Conservation (phyloP, 2,797 vertebrate species). For the Apogon hyalosoma region DNA sequence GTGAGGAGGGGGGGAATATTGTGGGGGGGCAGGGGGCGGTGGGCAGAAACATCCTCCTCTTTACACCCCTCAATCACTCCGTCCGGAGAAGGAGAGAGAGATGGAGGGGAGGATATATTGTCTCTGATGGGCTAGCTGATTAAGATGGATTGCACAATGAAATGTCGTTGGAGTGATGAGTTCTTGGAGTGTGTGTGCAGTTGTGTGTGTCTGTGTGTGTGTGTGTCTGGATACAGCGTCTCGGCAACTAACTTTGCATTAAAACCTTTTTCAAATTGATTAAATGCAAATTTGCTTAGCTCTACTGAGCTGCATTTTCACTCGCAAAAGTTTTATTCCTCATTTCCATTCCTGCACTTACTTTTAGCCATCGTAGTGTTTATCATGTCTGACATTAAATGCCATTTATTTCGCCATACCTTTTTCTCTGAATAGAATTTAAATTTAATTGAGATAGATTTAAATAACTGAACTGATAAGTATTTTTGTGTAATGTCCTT, state of each 20-base stretch:
- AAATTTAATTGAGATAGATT: slow-evolving; percentile 57
- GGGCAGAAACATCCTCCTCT: slow-evolving; percentile 84
- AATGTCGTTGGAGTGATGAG: slow-evolving; percentile 79
- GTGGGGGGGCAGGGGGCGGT: slow-evolving; percentile 57
- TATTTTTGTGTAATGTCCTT: slow-evolving; percentile 38
- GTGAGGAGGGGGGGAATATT: slow-evolving; percentile 47
- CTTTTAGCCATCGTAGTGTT: slow-evolving; percentile 26
- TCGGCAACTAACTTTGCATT: slow-evolving; percentile 77
- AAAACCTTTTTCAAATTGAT: slow-evolving; percentile 80
- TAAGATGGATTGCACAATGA: slow-evolving; percentile 86
- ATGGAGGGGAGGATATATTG: slow-evolving; percentile 85
- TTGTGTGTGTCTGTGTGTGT: slow-evolving; percentile 19
- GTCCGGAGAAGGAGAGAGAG: slow-evolving; percentile 75
- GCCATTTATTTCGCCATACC: slow-evolving; percentile 39
- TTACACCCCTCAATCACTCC: slow-evolving; percentile 87
- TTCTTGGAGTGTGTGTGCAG: slow-evolving; percentile 57
- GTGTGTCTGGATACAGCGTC: slow-evolving; percentile 37
- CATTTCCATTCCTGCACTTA: slow-evolving; percentile 53
- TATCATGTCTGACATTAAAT: slow-evolving; percentile 56
- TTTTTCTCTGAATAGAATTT: slow-evolving; percentile 24
- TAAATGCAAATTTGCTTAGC: slow-evolving; percentile 80
- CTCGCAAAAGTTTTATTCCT: slow-evolving; percentile 65
- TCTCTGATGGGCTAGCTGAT: slow-evolving; percentile 85
- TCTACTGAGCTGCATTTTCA: slow-evolving; percentile 68
- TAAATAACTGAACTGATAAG: slow-evolving; percentile 21